phyloP scores from a whole-genome alignment of 2,113 vertebrate genomes.

The Pleuronectes platessa region DNA sequence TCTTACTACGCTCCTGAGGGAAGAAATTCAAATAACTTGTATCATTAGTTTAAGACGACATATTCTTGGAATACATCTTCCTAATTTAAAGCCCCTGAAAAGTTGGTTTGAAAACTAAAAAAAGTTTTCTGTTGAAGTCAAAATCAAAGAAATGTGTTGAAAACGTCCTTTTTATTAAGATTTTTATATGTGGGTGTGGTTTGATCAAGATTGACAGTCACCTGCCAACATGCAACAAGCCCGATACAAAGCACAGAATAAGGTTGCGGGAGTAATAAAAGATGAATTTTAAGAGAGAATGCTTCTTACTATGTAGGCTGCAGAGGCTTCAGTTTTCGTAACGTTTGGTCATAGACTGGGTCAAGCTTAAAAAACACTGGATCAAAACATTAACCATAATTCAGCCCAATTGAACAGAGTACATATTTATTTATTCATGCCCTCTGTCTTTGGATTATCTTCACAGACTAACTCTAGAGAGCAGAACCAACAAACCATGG shows the following conservation, averaged over 20 bases:
- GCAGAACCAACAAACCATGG: not conserved
- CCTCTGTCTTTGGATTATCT: not conserved
- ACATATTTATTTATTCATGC: conserved; percentile 2
- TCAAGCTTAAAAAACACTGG: not conserved
- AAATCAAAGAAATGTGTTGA: not conserved
- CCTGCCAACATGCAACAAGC: not conserved
- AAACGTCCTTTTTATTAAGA: too few species aligned
- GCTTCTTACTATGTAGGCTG: not conserved
- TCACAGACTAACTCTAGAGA: not conserved
- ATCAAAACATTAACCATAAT: not conserved
- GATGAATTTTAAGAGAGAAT: not conserved
- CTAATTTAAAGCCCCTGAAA: not conserved
- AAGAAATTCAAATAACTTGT: not conserved
- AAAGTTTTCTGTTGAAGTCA: not conserved
- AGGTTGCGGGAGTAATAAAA: not conserved
- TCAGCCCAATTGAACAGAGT: not conserved
- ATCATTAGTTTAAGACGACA: not conserved
- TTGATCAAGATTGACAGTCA: conserved; percentile 3
- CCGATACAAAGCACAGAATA: not conserved
- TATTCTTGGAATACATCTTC: not conserved
- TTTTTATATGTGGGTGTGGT: not conserved
- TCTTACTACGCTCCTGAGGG: too few species aligned
- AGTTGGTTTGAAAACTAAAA: not conserved
- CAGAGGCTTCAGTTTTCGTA: not conserved
- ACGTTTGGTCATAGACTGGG: not conserved